Conservation (phyloP, 2,888 invertebrate genomes). For the Pandemis cinnamomeana region DNA sequence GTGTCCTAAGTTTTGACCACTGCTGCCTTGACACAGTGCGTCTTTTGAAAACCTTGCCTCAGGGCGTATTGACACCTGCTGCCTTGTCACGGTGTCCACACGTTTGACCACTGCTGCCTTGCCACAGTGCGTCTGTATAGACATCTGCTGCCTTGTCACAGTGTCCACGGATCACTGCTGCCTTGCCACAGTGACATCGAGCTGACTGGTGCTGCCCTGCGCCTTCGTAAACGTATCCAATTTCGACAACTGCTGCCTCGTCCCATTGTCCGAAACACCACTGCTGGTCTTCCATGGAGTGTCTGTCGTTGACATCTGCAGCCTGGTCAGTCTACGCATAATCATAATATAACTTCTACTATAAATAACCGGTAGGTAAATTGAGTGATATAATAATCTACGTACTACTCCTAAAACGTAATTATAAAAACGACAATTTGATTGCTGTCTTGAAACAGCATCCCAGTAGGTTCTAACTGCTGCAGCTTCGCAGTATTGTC, state of each 20-base stretch:
- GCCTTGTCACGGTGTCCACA: slow-evolving; percentile 23
- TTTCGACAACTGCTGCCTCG: slow-evolving; percentile 31
- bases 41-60: not conserved
- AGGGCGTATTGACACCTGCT: slow-evolving; percentile 20
- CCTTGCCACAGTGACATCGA: slow-evolving; percentile 9
- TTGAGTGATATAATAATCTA: too few relatives aligned
- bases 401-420: too few relatives aligned
- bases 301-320: slow-evolving; percentile 20
- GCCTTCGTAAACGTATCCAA: slow-evolving; percentile 11
- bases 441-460: slow-evolving; percentile 15
- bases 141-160: slow-evolving; percentile 42
- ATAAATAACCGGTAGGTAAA: too few relatives aligned
- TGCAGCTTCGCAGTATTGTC: slow-evolving; percentile 27
- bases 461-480: not conserved
- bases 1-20: not conserved
- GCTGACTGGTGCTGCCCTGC: slow-evolving; percentile 37
- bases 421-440: not conserved
- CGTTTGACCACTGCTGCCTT: slow-evolving; percentile 18
- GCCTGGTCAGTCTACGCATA: not conserved
- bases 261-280: slow-evolving; percentile 11
- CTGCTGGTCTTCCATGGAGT: slow-evolving; percentile 37
- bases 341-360: too few relatives aligned
- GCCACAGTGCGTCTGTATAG: slow-evolving; percentile 12
- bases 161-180: slow-evolving; percentile 28
- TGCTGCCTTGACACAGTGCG: slow-evolving; percentile 38